These are phyloP conservation scores for Python bivittatus DNA, from an alignment of 2,113 vertebrate genomes.

Conservation along the genomic window DNA sequence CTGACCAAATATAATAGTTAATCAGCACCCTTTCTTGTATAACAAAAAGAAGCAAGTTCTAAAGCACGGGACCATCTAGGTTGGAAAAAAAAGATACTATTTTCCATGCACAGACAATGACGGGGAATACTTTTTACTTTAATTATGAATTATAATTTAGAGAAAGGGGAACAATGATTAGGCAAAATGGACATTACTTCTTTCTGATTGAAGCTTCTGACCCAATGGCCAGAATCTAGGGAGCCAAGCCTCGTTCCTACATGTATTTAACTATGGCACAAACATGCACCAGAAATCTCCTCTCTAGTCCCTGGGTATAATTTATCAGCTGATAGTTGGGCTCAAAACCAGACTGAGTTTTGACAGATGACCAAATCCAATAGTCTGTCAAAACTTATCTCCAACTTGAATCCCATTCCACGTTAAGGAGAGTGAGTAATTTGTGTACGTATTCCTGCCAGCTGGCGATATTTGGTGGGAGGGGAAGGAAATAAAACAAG, in stretches of 20 bases:
- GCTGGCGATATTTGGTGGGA: neutral
- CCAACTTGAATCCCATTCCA: neutral
- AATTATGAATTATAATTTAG: rapidly evolving
- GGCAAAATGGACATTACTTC: rapidly evolving
- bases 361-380: neutral
- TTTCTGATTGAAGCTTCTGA: neutral
- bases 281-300: neutral
- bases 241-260: neutral
- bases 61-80: neutral
- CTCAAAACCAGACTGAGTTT: neutral
- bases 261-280: neutral
- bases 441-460: neutral
- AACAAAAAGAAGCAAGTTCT: neutral
- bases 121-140: neutral
- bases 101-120: neutral
- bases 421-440: neutral
- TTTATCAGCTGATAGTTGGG: neutral
- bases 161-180: rapidly evolving
- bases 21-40: neutral
- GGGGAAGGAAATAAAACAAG: neutral
- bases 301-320: neutral
- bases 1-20: neutral
- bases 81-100: neutral
- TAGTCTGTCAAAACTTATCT: neutral
- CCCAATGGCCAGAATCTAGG: neutral